Conservation (phyloP, 2,888 invertebrate genomes). For the Diadromus collaris region DNA sequence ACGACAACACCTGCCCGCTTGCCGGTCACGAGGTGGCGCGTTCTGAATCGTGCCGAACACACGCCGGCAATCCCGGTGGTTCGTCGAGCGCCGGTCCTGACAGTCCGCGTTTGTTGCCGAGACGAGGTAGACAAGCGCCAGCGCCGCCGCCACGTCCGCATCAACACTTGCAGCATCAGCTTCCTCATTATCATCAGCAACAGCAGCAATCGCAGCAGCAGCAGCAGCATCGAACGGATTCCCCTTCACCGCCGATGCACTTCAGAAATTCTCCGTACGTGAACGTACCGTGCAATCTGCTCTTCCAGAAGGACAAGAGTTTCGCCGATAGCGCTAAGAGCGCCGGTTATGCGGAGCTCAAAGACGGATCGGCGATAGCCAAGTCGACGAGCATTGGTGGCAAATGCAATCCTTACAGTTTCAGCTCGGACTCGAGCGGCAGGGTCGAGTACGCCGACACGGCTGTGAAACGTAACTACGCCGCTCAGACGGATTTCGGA, state of each 20-base stretch:
- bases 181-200: constrained; percentile 75
- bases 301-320: constrained; percentile 76
- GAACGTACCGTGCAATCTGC: constrained; percentile 74
- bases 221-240: constrained; percentile 79
- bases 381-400: constrained; percentile 51
- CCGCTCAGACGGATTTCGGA: constrained; percentile 69
- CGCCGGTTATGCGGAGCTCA: constrained; percentile 76
- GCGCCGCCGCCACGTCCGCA: constrained; percentile 80
- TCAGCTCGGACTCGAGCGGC: constrained; percentile 78
- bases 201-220: constrained; percentile 71
- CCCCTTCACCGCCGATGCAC: constrained; percentile 70
- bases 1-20: constrained; percentile 45
- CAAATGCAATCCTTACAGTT: constrained; percentile 75
- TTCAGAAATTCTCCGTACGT: constrained; percentile 76
- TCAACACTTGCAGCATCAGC: constrained; percentile 71
- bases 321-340: constrained; percentile 73
- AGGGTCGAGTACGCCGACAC: constrained; percentile 76
- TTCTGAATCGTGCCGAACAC: constrained; percentile 56
- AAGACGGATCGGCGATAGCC: constrained; percentile 63
- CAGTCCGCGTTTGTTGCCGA: constrained; percentile 87
- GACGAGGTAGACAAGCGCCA: constrained; percentile 79
- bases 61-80: constrained; percentile 34
- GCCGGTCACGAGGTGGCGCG: constrained; percentile 46
- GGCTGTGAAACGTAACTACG: constrained; percentile 64
- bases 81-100: constrained; percentile 82